phyloP scores from a whole-genome alignment of 2,888 invertebrate species.

The Muscina levida region DNA sequence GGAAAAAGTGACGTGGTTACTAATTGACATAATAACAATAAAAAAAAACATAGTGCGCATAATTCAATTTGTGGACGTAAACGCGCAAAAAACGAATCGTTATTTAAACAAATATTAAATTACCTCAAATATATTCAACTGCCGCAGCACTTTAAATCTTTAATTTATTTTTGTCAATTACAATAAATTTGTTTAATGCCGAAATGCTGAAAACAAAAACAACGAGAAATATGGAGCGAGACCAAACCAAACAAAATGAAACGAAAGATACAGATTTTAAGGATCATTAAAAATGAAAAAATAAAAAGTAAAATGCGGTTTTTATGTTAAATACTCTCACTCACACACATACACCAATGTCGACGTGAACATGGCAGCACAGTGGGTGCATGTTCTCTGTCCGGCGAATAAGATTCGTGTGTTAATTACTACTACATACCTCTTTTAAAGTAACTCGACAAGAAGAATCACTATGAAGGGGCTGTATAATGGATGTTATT shows the following conservation, averaged over 20 bases:
- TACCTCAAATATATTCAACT: neutral
- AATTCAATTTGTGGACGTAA: too few relatives aligned
- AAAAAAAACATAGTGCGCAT: neutral
- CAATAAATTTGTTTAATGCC: slow-evolving; percentile 63
- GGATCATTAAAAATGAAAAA: slow-evolving; percentile 62
- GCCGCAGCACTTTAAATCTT: slow-evolving; percentile 58
- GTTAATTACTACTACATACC: too few relatives aligned
- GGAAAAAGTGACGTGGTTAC: too few relatives aligned
- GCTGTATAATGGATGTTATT: too few relatives aligned
- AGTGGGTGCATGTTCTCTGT: too few relatives aligned
- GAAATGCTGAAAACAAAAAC: slow-evolving; percentile 45
- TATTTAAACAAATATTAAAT: slow-evolving; percentile 17
- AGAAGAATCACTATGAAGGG: too few relatives aligned
- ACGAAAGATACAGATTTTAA: slow-evolving; percentile 58
- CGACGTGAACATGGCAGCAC: too few relatives aligned
- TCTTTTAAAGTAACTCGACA: too few relatives aligned
- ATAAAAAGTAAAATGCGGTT: slow-evolving; percentile 60
- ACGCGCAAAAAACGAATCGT: slow-evolving; percentile 11
- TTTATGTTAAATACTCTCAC: slow-evolving; percentile 42
- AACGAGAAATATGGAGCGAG: neutral
- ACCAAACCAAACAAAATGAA: slow-evolving; percentile 22
- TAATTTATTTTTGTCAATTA: slow-evolving; percentile 62
- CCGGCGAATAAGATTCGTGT: too few relatives aligned
- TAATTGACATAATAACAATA: too few relatives aligned
- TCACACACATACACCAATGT: neutral